Base-by-base conservation (phyloP, 1,140 invertebrate genomes). In the Leptinotarsa lineolata region DNA sequence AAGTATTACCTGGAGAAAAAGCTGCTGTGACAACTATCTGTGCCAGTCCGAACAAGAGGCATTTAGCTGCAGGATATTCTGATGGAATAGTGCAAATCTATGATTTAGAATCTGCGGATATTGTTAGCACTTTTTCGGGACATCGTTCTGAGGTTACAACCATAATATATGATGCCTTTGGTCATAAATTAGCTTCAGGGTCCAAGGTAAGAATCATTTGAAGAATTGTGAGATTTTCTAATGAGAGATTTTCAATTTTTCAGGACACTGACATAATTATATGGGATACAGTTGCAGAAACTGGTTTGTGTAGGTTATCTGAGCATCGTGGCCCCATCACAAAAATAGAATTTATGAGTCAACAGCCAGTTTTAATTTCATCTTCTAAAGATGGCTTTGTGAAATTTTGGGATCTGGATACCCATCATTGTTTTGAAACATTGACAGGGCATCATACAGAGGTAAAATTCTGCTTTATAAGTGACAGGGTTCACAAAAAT, bases 341-440 rank as follows among this genome's bases (percentile, higher is more conserved):
- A 0, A 91, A 95, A 86, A 86, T 95, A 0, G 81, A 88, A 13
- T 99, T 99, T 82, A 89, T 98, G 81, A 89, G 90, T 30, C 85
- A 89, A 44, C 87, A 90, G 58, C 92, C 96, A 79, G 90, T 96
- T 77, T 82, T 98, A 16, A 88, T 99, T 12, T 95, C 96, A 76
- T 90, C 92, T 68, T 98, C 96, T 2, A 97, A 96, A 85, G 98
- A 99, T 84, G 93, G 93, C 16, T 95, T 95, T 84, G 89, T 99
- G 0, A 99, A 99, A 83, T 97, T 99, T 83, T 99, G 97, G 97
- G 95, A 99, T 87, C 85, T 99, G 69, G 91, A 94, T 75, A 97
- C 94, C 22, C 93, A 97, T 80, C 94, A 97, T 82, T 99, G 97
- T 85, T 99, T 99, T 80, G 94, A 95, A 84, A 99, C 98, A 11